These are phyloP conservation scores for Gulo gulo DNA, from an alignment of 2,113 vertebrate genomes.

Conservation along the genomic window DNA sequence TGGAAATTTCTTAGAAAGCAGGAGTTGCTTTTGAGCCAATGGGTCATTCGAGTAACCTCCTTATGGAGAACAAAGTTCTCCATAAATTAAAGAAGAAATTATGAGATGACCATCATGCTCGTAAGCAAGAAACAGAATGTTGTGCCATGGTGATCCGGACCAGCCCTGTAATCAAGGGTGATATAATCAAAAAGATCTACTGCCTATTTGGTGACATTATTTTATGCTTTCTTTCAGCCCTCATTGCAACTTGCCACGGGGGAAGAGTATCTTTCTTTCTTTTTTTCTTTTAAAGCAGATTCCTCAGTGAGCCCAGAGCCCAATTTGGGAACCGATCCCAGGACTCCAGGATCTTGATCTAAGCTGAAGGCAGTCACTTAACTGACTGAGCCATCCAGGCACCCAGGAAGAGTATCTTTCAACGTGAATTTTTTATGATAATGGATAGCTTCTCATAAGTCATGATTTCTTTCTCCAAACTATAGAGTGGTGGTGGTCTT, in stretches of 20 bases:
- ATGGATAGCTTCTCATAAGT: neutral
- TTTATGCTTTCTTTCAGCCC: neutral
- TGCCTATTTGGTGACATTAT: neutral
- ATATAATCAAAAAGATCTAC: neutral
- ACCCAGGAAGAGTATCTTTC: neutral
- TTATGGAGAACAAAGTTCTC: neutral
- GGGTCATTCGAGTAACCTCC: neutral
- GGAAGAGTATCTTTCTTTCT: neutral
- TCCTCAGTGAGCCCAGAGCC: too few relatives aligned
- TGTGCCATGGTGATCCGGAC: too few relatives aligned
- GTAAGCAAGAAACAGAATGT: neutral
- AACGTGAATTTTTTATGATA: neutral
- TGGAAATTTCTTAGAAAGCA: neutral
- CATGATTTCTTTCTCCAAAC: neutral
- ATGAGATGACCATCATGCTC: neutral
- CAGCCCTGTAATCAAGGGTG: neutral
- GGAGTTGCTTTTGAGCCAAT: neutral
- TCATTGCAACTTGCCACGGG: neutral
- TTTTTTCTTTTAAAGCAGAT: too few relatives aligned
- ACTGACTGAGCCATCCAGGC: too few relatives aligned
- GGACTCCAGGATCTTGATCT: too few relatives aligned
- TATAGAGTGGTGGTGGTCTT: neutral
- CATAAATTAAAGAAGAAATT: neutral
- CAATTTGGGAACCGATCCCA: too few relatives aligned
- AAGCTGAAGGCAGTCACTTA: too few relatives aligned